Evolutionary conservation across 2,888 invertebrate genomes (phyloP).

Genomic region (Nomada goodeniana): DNA sequence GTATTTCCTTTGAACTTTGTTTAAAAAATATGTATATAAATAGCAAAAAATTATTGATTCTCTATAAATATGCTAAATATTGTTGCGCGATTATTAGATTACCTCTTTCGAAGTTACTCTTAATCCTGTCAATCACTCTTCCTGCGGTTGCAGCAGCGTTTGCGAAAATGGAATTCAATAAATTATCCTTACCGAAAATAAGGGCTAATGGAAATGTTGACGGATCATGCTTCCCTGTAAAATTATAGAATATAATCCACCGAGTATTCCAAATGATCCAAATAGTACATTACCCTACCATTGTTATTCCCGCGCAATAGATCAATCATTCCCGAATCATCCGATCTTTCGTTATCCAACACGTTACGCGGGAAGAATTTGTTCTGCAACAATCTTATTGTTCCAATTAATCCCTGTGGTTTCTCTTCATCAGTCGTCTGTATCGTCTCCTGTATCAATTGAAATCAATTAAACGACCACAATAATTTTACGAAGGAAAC

Average conservation of each 20-base stretch:
- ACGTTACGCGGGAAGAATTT: neutral
- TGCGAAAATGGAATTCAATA: neutral
- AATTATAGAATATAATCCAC: neutral
- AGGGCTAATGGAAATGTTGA: too few relatives aligned
- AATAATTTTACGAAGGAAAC: too few relatives aligned
- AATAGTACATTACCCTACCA: neutral
- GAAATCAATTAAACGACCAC: too few relatives aligned
- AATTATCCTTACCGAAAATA: neutral
- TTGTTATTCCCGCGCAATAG: neutral
- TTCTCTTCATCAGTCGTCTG: neutral
- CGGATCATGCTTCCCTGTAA: neutral
- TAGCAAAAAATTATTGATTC: neutral
- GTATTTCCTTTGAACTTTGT: neutral
- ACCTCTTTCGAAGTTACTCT: neutral
- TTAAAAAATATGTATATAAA: neutral
- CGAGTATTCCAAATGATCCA: too few relatives aligned
- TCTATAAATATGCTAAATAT: neutral
- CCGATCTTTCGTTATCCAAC: fast-evolving
- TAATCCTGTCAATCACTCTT: neutral
- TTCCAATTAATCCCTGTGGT: neutral
- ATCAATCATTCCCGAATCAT: neutral
- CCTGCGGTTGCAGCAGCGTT: neutral
- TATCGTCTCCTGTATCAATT: neutral
- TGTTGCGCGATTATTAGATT: neutral
- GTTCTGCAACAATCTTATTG: neutral